Percentiles rank a stretch among this genome's conserved stretches.
phyloP scores from a whole-genome alignment of 2,888 invertebrate species.

The Caenorhabditis sinica region DNA sequence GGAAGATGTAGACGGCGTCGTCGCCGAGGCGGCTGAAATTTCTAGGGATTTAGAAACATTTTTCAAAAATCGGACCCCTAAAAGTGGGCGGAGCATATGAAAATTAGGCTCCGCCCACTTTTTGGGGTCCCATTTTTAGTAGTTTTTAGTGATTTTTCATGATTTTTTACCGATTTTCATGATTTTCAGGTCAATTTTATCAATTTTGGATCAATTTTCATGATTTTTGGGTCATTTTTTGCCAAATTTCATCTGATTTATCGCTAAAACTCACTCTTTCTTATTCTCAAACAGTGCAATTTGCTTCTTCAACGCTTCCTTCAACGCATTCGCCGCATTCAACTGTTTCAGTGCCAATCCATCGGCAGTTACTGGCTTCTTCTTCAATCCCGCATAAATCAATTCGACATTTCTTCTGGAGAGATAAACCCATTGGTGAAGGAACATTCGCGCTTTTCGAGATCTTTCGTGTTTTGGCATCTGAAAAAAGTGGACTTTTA shows the following conservation, averaged over 20 bases:
- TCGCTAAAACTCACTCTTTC: slow-evolving; percentile 37
- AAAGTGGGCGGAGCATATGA: too few species aligned
- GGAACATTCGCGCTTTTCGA: slow-evolving; percentile 44
- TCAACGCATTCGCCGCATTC: slow-evolving; percentile 21
- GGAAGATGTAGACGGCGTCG: slow-evolving; percentile 33
- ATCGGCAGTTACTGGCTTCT: neutral
- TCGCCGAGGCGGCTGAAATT: slow-evolving; percentile 4
- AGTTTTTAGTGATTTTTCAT: too few species aligned
- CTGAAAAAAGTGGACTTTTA: neutral
- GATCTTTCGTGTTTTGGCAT: slow-evolving; percentile 52
- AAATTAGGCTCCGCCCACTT: too few species aligned
- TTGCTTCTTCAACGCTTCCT: slow-evolving; percentile 37
- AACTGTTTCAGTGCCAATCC: slow-evolving; percentile 35
- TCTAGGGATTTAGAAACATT: neutral
- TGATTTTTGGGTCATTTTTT: neutral
- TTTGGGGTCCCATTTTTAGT: too few species aligned
- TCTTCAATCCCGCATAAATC: slow-evolving; percentile 20
- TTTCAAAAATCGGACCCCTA: too few species aligned
- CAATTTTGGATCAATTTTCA: neutral
- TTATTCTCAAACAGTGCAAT: neutral
- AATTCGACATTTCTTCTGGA: slow-evolving; percentile 29
- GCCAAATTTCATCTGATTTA: too few species aligned
- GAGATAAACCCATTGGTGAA: slow-evolving; percentile 46
- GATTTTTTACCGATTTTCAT: too few species aligned
- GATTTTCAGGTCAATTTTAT: neutral